Conservation (phyloP, 2,113 vertebrate species). For the sheep (Ovis aries) region ARS-UI_Ramb_v3.0 NC_056055.1:127474501-127475000, state of each 20-base stretch:
- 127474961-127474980: neutral
- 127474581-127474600: neutral
- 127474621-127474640: neutral
- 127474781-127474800: neutral
- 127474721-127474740: neutral
- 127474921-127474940: neutral
- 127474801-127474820: neutral
- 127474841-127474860: neutral
- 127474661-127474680: neutral
- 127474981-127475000: neutral
- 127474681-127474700: neutral
- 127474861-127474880: neutral
- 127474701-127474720: neutral
- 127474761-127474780: neutral
- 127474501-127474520: neutral
- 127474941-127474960: neutral
- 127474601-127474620: neutral
- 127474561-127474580: neutral
- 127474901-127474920: neutral
- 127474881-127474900: neutral
- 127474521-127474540: neutral
- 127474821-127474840: neutral
- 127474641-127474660: neutral
- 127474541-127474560: neutral
- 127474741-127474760: neutral